Percentiles rank a stretch among this genome's conserved stretches.
Conservation (phyloP, 2,888 invertebrate species). For the Drosophila mulleri region DNA sequence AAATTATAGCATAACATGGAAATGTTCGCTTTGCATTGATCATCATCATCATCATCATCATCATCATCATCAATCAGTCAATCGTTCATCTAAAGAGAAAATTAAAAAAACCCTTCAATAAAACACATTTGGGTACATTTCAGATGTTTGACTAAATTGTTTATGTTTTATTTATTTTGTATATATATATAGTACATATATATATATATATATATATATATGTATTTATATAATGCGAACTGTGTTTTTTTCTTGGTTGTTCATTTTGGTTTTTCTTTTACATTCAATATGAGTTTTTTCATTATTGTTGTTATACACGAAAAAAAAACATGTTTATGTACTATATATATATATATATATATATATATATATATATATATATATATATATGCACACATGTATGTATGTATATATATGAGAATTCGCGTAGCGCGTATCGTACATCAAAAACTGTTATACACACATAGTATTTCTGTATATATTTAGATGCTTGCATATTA, state of each 20-base stretch:
- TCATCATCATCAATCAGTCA: not conserved
- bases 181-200: slow-evolving; percentile 19
- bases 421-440: slow-evolving; percentile 16
- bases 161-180: slow-evolving; percentile 73
- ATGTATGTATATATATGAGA: slow-evolving; percentile 16
- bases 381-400: slow-evolving; percentile 9
- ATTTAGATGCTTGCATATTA: slow-evolving; percentile 8
- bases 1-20: not conserved
- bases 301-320: slow-evolving; percentile 22
- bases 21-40: too few relatives aligned
- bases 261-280: slow-evolving; percentile 42
- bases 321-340: slow-evolving; percentile 7
- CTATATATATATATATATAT: not conserved
- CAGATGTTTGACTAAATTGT: slow-evolving; percentile 77
- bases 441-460: slow-evolving; percentile 17
- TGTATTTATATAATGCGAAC: slow-evolving; percentile 42
- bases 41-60: too few relatives aligned
- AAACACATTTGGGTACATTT: slow-evolving; percentile 38
- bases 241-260: slow-evolving; percentile 19
- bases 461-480: slow-evolving; percentile 1
- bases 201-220: slow-evolving; percentile 28
- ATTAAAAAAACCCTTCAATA: not conserved
- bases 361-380: slow-evolving; percentile 10
- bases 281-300: not conserved
- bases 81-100: not conserved